phyloP scores from a whole-genome alignment of 2,888 invertebrate species.

The Petrolisthes manimaculis region DNA sequence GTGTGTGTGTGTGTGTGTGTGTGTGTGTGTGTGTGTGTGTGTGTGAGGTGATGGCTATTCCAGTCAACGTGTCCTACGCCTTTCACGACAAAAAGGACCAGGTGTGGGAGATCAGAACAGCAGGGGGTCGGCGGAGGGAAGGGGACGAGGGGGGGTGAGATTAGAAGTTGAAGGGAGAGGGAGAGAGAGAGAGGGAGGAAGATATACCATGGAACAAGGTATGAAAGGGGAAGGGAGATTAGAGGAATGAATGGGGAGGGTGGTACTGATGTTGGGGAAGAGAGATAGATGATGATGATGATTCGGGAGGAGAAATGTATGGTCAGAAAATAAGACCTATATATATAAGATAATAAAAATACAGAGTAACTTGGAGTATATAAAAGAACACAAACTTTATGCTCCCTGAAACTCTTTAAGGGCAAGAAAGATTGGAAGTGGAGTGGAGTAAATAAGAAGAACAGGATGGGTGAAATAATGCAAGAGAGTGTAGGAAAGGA shows the following conservation, averaged over 20 bases:
- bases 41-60: not conserved
- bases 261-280: not conserved
- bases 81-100: not conserved
- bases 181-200: not conserved
- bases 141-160: not conserved
- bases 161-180: not conserved
- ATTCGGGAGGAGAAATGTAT: no score
- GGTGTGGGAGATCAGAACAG: not conserved
- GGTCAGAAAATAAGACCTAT: no score
- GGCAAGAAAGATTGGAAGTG: no score
- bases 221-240: not conserved
- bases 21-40: not conserved
- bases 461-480: no score
- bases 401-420: no score
- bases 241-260: not conserved
- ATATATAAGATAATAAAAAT: no score
- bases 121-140: not conserved
- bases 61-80: not conserved
- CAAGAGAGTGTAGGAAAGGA: no score
- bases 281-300: no score
- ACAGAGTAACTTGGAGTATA: no score
- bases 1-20: no score
- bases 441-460: no score
- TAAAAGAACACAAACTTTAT: no score
- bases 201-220: not conserved